Evolutionary conservation across 2,797 vertebrate species (phyloP).

Genomic region (Glyptemys insculpta): DNA sequence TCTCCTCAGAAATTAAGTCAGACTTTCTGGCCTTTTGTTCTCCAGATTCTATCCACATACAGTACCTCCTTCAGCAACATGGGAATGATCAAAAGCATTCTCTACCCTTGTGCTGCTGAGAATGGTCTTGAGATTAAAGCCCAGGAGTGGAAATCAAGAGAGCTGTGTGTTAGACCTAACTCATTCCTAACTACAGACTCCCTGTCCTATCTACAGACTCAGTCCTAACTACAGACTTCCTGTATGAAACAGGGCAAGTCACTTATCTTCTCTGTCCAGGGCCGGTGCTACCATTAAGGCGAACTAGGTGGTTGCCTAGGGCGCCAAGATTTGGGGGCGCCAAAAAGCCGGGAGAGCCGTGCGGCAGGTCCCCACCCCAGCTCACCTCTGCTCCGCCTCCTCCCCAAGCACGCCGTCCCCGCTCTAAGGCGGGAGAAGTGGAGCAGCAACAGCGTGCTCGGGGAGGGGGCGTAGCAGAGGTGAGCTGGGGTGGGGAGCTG

Average conservation of each 20-base stretch:
- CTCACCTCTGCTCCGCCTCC: too few species aligned
- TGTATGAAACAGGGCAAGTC: background rate
- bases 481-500: too few species aligned
- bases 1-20: background rate
- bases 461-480: too few species aligned
- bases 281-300: too few species aligned
- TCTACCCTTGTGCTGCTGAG: background rate
- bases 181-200: background rate
- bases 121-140: background rate
- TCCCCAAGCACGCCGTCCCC: too few species aligned
- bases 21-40: background rate
- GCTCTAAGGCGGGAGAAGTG: too few species aligned
- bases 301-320: too few species aligned
- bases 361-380: too few species aligned
- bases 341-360: too few species aligned
- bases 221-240: background rate
- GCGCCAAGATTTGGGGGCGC: too few species aligned
- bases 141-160: background rate
- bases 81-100: background rate
- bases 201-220: background rate
- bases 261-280: background rate
- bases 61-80: background rate
- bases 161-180: background rate
- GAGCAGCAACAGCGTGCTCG: too few species aligned
- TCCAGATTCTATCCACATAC: background rate